Percentiles rank a stretch among this genome's conserved stretches.
Evolutionary conservation across 2,888 invertebrate species (phyloP).

Genomic region (Mimumesa dahlbomi): DNA sequence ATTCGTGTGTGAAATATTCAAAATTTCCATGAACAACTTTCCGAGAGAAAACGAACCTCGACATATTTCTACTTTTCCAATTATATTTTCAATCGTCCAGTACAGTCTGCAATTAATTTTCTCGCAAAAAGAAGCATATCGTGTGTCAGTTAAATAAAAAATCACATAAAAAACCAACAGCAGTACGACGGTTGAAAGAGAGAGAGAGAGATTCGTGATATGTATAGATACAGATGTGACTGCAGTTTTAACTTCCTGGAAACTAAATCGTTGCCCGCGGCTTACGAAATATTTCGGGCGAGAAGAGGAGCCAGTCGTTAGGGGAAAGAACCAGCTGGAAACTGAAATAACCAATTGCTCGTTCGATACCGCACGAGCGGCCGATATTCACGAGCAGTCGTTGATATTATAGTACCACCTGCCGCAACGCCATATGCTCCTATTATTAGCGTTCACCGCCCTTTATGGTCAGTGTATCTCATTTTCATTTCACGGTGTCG

Average conservation of each 20-base stretch:
- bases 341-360: constrained; percentile 39
- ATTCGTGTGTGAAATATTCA: no score
- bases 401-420: constrained; percentile 60
- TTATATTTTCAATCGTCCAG: background rate
- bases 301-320: background rate
- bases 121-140: background rate
- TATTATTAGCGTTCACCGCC: constrained; percentile 54
- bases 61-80: no score
- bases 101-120: background rate
- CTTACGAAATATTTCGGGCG: constrained; percentile 13
- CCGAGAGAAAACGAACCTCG: no score
- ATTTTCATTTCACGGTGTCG: constrained; percentile 30
- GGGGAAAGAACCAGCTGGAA: constrained; percentile 22
- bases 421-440: constrained; percentile 61
- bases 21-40: no score
- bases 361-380: constrained; percentile 30
- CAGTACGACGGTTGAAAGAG: no score
- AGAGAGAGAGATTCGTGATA: no score
- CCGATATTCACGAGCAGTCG: constrained; percentile 52
- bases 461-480: constrained; percentile 30
- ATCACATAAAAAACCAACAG: no score
- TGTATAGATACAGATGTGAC: no score
- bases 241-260: no score
- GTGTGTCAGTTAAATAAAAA: no score
- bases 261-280: background rate